Evolutionary conservation across 2,888 invertebrate species (phyloP), one percentile per base, ranked within the genome.

Genomic region (Halictus quadricinctus): DNA sequence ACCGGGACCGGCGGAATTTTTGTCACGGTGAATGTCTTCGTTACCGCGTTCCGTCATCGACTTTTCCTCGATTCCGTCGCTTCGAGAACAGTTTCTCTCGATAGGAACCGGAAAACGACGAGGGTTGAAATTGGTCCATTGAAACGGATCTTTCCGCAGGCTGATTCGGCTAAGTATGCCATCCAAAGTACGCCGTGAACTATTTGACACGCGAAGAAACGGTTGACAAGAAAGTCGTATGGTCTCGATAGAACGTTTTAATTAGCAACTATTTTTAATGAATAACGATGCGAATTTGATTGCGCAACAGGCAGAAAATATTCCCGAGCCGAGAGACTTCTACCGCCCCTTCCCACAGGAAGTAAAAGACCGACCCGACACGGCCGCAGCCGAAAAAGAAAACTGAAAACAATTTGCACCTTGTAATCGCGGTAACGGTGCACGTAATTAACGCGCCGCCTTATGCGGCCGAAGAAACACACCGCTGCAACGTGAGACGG

Each of bases 341-440:
- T 13, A 5, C 25, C 25, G 64, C 10, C 54, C 10, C 54, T 10
- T n/a, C 25, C 29, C 64, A 7, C 29, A 64, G 60, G 60, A 64
- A 64, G 64, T 6, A 15, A 64, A 64, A 60, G 5, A 60, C 36
- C 36, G 25, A 60, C 3, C 21, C 21, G 54, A 54, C 54, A 25
- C 60, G 25, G 7, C 2, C 15, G 29, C 29, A 10, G 29, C 5
- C 15, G 15, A 70, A 82, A 82, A 77, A 54, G 43, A 50, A 72
- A 66, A 36, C 48, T 50, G 66, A 76, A 83, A 84, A 75, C 84
- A 78, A 78, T 84, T 84, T 78, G 74, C 84, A 84, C 84, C 82
- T 84, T 64, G 84, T 82, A 82, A 78, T 78, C 74, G 78, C 18
- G 25, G 29, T 82, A 84, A 84, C 84, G 82, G 84, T 84, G 77